phyloP scores from a whole-genome alignment of 2,888 invertebrate species.

The Thymelicus acteon region DNA sequence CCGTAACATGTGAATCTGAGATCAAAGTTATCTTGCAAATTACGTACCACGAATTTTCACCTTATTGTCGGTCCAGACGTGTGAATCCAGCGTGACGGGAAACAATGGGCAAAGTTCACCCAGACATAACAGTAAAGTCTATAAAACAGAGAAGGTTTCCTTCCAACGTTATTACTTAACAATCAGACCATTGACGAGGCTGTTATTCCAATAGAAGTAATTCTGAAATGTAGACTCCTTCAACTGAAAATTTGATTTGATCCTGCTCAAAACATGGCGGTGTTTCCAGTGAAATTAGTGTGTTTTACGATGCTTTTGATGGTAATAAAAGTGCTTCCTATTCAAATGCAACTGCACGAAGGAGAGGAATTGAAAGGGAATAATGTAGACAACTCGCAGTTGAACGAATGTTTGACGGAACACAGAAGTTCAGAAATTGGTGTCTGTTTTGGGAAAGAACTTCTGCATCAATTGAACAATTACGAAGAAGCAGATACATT shows the following conservation, averaged over 20 bases:
- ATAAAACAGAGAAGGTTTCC: conserved; percentile 71
- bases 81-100: conserved; percentile 76
- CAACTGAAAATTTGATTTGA: neutral
- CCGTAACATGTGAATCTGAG: conserved; percentile 55
- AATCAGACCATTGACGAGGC: conserved; percentile 32
- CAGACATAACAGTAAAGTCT: conserved; percentile 82
- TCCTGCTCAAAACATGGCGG: conserved; percentile 11
- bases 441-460: conserved; percentile 89
- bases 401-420: conserved; percentile 73
- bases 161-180: conserved; percentile 48
- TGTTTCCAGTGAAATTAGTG: conserved; percentile 13
- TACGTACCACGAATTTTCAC: conserved; percentile 80
- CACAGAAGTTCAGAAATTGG: conserved; percentile 76
- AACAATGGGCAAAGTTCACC: conserved; percentile 84
- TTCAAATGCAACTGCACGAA: conserved; percentile 67
- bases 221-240: conserved; percentile 38
- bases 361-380: conserved; percentile 71
- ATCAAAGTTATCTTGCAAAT: conserved; percentile 72
- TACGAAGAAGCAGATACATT: conserved; percentile 88
- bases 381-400: conserved; percentile 59
- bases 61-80: conserved; percentile 73
- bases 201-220: conserved; percentile 33
- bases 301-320: conserved; percentile 45
- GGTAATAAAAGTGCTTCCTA: conserved; percentile 64
- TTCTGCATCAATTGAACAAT: conserved; percentile 86